Conservation (phyloP, 2,113 vertebrate genomes). For the Aythya baeri region DNA sequence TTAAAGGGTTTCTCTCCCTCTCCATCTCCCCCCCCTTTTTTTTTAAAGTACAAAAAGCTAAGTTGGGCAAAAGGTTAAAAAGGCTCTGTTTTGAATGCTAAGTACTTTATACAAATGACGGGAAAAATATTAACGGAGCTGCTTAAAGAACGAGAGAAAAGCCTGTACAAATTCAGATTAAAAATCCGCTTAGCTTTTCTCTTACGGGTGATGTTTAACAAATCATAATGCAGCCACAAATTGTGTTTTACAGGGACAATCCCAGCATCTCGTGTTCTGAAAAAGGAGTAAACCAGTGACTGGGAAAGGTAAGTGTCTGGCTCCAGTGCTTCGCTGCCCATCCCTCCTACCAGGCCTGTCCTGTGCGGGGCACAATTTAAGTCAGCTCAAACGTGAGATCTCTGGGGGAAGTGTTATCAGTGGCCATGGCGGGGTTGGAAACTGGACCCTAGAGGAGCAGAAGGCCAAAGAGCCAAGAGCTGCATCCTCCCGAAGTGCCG, state of each 20-base stretch:
- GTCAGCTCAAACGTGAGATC: neutral
- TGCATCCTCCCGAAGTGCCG: neutral
- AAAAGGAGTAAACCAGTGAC: neutral
- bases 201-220: neutral
- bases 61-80: constrained; percentile 89
- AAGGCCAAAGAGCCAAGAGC: neutral
- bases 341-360: neutral
- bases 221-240: neutral
- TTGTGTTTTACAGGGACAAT: neutral
- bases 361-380: neutral
- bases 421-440: neutral
- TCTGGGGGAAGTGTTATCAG: neutral
- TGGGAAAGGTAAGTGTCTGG: neutral
- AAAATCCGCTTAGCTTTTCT: constrained; percentile 36
- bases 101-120: constrained; percentile 70
- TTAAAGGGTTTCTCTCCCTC: constrained; percentile 71
- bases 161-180: constrained; percentile 28
- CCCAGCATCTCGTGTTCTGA: neutral
- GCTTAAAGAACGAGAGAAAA: constrained; percentile 27
- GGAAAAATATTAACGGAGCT: constrained; percentile 46
- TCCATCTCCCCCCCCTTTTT: neutral
- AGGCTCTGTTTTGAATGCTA: constrained; percentile 84
- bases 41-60: constrained; percentile 61
- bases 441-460: neutral
- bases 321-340: neutral